Base-by-base conservation (phyloP, 2,888 invertebrate species). In the Aporophyla lueneburgensis region DNA sequence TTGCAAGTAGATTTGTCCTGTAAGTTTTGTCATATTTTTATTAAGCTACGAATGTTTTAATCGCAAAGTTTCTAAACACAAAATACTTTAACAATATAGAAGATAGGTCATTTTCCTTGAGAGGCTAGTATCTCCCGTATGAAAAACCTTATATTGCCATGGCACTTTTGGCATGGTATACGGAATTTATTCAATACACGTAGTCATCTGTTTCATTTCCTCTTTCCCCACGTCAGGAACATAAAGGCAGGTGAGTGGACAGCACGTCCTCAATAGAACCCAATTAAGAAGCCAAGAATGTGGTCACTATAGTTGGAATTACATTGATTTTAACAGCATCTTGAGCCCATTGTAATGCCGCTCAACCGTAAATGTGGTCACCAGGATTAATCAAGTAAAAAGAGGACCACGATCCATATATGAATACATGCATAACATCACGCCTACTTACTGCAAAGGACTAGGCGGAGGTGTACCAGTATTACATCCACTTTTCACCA, bases 331-430 rank as follows among this genome's bases (percentile, higher is more conserved):
- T 59, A 71, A 67, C 56, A 51, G 63, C 43, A 70, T 54, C 71
- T 58, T 12, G 7, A 43, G 46, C 68, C 72, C 85, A 74, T 75
- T 74, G 74, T 58, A 81, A 83, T 81, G 61, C 68, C 73, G 5
- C 49, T 77, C 77, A 69, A 27, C 56, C 54, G n/a, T 65, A 71
- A 49, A 75, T 68, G 77, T 74, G 82, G 70, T 71, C 58, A 67
- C 61, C 46, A 54, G 59, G 68, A 70, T 74, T 76, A 86, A 74
- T 83, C 79, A 82, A 75, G 63, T 67, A 81, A 77, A 84, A 78
- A 78, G 80, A 77, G 81, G 16, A 54, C 12, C 24, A 19, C 19
- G 51, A 62, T 76, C 33, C 40, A 54, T 80, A 54, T 59, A 51
- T 73, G 54, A 72, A 72, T 72, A 46, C 46, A 63, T 46, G n/a